phyloP scores from a whole-genome alignment of 2,888 invertebrate species.

The Hirtodrosophila duncani region DNA sequence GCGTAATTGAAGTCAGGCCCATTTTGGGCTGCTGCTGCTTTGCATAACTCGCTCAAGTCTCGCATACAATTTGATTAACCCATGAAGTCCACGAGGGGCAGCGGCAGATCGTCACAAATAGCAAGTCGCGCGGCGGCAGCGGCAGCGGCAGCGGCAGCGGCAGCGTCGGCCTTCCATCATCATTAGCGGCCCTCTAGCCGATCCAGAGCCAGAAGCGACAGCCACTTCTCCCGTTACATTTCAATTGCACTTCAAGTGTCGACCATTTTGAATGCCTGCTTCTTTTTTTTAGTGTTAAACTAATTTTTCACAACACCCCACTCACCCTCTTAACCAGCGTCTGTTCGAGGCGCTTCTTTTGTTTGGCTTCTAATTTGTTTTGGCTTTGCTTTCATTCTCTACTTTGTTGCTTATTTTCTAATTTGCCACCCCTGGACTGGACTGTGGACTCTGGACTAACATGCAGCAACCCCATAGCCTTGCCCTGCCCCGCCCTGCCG shows the following conservation, averaged over 20 bases:
- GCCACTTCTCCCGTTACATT: slow-evolving; percentile 58
- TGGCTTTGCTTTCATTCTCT: slow-evolving; percentile 15
- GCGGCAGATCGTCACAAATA: background rate
- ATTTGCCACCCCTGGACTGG: slow-evolving; percentile 22
- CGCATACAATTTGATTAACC: slow-evolving; percentile 62
- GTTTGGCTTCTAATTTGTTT: slow-evolving; percentile 42
- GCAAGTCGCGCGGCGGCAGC: too few relatives aligned
- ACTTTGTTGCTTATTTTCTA: slow-evolving; percentile 55
- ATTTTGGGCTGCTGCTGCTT: slow-evolving; percentile 36
- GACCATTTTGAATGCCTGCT: slow-evolving; percentile 30
- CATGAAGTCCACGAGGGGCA: slow-evolving; percentile 43
- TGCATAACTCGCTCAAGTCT: slow-evolving; percentile 47
- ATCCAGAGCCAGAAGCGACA: slow-evolving; percentile 21
- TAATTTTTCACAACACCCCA: slow-evolving; percentile 53
- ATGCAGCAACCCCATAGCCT: slow-evolving; percentile 15
- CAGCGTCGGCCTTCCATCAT: slow-evolving; percentile 56
- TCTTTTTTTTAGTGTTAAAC: slow-evolving; percentile 11
- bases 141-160: background rate
- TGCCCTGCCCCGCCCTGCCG: background rate
- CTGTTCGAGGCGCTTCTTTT: slow-evolving; percentile 3
- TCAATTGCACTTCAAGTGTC: slow-evolving; percentile 58
- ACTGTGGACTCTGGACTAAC: background rate
- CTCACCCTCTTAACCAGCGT: slow-evolving; percentile 8
- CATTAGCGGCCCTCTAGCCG: slow-evolving; percentile 51
- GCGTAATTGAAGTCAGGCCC: slow-evolving; percentile 58